phyloP scores from a whole-genome alignment of 2,888 invertebrate species.

The Zeuzera pyrina region DNA sequence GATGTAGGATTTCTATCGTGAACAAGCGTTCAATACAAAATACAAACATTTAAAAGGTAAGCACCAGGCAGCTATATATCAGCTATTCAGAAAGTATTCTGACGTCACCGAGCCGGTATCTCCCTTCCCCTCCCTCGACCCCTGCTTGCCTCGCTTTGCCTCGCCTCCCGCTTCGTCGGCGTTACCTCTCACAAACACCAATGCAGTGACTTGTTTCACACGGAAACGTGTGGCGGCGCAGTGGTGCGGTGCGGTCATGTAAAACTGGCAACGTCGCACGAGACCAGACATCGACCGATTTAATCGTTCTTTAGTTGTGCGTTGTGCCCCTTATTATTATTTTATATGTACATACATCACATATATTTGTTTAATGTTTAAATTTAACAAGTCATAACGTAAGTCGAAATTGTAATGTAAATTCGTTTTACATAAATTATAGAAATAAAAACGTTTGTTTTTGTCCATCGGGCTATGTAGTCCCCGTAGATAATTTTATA shows the following conservation, averaged over 20 bases:
- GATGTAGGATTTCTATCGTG: too few relatives aligned
- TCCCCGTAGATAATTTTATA: too few relatives aligned
- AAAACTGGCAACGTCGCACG: constrained; percentile 70
- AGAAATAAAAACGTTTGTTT: background rate
- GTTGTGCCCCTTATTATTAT: constrained; percentile 31
- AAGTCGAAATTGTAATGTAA: background rate
- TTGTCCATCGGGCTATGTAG: too few relatives aligned
- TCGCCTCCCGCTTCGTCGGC: constrained; percentile 19
- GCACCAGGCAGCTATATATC: too few relatives aligned
- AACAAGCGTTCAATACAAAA: too few relatives aligned
- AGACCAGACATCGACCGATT: constrained; percentile 71
- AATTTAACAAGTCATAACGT: background rate
- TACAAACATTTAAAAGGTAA: too few relatives aligned
- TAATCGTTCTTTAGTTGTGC: constrained; percentile 46
- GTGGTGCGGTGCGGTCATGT: constrained; percentile 69
- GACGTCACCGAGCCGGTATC: constrained; percentile 62
- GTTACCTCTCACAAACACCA: constrained; percentile 47
- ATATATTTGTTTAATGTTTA: background rate
- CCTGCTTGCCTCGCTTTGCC: constrained; percentile 33
- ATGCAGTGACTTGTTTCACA: constrained; percentile 68
- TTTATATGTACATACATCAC: constrained; percentile 16
- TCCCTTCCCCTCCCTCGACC: constrained; percentile 24
- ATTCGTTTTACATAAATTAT: background rate
- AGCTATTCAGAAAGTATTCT: constrained; percentile 54
- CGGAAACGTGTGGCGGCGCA: constrained; percentile 69